These are phyloP conservation scores for Carposina sasakii DNA, from an alignment of 1,140 invertebrate genomes.

Conservation along the genomic window DNA sequence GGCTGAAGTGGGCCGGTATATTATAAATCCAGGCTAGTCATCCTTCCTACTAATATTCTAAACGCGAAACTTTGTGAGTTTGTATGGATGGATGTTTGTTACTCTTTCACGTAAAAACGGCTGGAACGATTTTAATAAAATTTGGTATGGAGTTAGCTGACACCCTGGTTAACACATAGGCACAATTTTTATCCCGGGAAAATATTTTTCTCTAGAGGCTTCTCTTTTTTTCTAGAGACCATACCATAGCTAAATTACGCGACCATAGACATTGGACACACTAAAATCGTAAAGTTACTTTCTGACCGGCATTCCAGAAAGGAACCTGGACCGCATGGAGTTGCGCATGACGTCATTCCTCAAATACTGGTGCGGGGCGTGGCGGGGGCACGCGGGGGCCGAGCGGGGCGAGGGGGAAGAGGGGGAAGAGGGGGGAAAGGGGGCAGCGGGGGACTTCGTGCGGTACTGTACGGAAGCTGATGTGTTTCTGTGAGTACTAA, in stretches of 20 bases:
- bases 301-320: constrained; percentile 46
- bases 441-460: constrained; percentile 74
- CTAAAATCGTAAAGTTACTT: background rate
- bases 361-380: constrained; percentile 76
- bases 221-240: no score
- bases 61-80: no score
- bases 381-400: constrained; percentile 78
- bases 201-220: no score
- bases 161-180: no score
- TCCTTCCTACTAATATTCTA: background rate
- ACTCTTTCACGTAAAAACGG: no score
- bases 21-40: constrained; percentile 63
- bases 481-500: constrained; percentile 77
- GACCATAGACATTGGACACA: no score
- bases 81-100: no score
- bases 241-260: no score
- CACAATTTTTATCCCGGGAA: no score
- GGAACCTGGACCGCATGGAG: constrained; percentile 80
- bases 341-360: constrained; percentile 77
- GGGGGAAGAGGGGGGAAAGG: constrained; percentile 72
- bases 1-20: constrained; percentile 51
- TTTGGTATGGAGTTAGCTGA: no score
- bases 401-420: constrained; percentile 70
- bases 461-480: constrained; percentile 75
- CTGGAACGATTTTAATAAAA: no score